Evolutionary conservation across 2,888 invertebrate species (phyloP), one percentile per base, ranked within the genome.

Genomic region (Nomada flava): DNA sequence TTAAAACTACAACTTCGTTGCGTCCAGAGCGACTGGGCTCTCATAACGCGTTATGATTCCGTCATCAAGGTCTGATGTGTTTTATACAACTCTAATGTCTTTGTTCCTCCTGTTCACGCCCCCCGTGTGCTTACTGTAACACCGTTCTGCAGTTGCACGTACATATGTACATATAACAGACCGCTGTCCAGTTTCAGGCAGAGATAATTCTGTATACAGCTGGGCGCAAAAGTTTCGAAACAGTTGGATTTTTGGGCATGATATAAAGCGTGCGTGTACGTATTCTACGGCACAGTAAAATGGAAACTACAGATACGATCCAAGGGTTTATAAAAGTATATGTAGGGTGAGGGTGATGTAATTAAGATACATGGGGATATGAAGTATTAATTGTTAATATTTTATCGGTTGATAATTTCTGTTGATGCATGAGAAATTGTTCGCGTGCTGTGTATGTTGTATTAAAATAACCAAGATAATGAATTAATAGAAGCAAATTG

Each of bases 1-100:
- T 92, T 92, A 92, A 92, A 92, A 91, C 88, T 89, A 89, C 88
- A 90, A 89, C 89, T 89, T 85, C 71, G 88, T 83, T 76, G 76
- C 76, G 88, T 76, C 86, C 87, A 84, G 83, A 80, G 78, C 70
- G 84, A 82, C 74, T 55, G 85, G 63, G 87, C 78, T 81, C 89
- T 88, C 91, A 85, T 90, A 90, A 91, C 89, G 88, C 87, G 89
- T 90, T 90, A 91, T 89, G 89, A 90, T 91, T 86, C 81, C 79
- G 86, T 87, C 85, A 88, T 85, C 86, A 75, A 76, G 82, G 84
- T 89, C 86, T 90, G 88, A 92, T 91, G 89, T 84, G 89, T 91
- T 91, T 90, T 89, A 87, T 85, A 86, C 87, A 86, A 86, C 88
- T 88, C 87, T 86, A 85, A 90, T 89, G 87, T 90, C 92, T 91